A percentile compares a stretch with the other conserved stretches of the same genome.
Conservation (phyloP, 2,113 vertebrate species). For the Indicator maculatus region DNA sequence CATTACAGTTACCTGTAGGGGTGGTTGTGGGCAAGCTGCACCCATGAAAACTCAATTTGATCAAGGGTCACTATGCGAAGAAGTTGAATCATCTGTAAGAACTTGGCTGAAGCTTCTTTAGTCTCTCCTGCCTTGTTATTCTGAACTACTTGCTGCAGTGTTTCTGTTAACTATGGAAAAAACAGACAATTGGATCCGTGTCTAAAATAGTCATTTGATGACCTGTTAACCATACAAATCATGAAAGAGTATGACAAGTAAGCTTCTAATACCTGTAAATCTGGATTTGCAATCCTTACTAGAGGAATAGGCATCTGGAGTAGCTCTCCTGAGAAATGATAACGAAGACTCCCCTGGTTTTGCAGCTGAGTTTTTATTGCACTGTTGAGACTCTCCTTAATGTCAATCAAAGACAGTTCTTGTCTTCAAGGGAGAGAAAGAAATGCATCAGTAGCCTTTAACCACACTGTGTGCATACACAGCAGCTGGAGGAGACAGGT, state of each 20-base stretch:
- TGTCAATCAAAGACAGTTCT: slow-evolving; percentile 70
- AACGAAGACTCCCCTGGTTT: slow-evolving; percentile 78
- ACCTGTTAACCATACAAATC: neutral
- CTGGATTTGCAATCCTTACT: slow-evolving; percentile 69
- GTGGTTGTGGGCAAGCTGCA: slow-evolving; percentile 37
- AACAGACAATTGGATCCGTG: neutral
- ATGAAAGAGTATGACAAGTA: neutral
- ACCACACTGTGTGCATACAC: rapidly evolving
- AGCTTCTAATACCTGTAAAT: slow-evolving; percentile 73
- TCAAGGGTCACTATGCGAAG: slow-evolving; percentile 69
- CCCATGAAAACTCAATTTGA: slow-evolving; percentile 78
- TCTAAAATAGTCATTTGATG: neutral
- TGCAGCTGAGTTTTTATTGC: slow-evolving; percentile 47
- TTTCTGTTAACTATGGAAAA: slow-evolving; percentile 73
- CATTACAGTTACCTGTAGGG: slow-evolving; percentile 28
- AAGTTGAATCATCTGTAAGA: slow-evolving; percentile 79
- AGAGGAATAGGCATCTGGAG: slow-evolving; percentile 77
- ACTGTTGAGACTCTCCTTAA: slow-evolving; percentile 44
- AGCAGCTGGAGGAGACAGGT: neutral
- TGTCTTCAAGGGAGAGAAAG: slow-evolving; percentile 72
- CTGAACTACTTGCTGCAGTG: slow-evolving; percentile 75
- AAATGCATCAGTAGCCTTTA: neutral
- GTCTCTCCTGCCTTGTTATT: slow-evolving; percentile 66
- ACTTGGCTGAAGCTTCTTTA: slow-evolving; percentile 68
- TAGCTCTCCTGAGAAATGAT: slow-evolving; percentile 69